phyloP scores from a whole-genome alignment of 2,113 vertebrate species.

The Chloroceryle aenea region DNA sequence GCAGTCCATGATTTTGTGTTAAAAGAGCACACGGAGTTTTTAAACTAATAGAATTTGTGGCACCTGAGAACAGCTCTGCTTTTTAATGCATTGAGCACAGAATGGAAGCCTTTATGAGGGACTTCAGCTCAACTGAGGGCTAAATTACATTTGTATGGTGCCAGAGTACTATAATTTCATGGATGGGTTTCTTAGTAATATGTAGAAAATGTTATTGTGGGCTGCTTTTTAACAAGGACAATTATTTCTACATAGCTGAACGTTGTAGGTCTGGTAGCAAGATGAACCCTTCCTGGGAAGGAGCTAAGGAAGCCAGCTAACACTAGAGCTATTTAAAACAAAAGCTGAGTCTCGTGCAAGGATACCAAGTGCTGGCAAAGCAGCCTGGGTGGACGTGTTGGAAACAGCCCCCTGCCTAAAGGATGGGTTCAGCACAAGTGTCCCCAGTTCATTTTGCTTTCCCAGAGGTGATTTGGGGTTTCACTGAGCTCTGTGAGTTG shows the following conservation, averaged over 20 bases:
- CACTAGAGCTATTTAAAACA: background rate
- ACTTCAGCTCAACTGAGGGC: background rate
- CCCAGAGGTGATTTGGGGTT: background rate
- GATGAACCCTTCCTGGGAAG: background rate
- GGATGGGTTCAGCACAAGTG: background rate
- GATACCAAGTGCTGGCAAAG: background rate
- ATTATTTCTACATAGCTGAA: background rate
- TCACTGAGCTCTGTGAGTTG: background rate
- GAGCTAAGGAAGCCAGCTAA: background rate
- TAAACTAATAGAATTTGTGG: slow-evolving; percentile 59
- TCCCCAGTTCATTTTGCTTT: background rate
- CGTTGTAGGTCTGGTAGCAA: background rate
- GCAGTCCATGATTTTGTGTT: slow-evolving; percentile 53
- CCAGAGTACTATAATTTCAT: slow-evolving; percentile 48
- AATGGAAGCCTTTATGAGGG: slow-evolving; percentile 60
- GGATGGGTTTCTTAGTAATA: slow-evolving; percentile 35
- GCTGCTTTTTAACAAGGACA: slow-evolving; percentile 45
- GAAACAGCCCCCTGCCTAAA: background rate
- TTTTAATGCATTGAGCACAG: slow-evolving; percentile 15
- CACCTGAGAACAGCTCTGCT: slow-evolving; percentile 64
- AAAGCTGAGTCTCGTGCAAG: background rate
- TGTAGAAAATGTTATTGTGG: slow-evolving; percentile 54
- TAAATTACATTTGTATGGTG: background rate
- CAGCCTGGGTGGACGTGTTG: background rate
- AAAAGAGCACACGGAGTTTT: slow-evolving; percentile 24